phyloP scores from a whole-genome alignment of 2,113 vertebrate genomes.

The Meleagris gallopavo region DNA sequence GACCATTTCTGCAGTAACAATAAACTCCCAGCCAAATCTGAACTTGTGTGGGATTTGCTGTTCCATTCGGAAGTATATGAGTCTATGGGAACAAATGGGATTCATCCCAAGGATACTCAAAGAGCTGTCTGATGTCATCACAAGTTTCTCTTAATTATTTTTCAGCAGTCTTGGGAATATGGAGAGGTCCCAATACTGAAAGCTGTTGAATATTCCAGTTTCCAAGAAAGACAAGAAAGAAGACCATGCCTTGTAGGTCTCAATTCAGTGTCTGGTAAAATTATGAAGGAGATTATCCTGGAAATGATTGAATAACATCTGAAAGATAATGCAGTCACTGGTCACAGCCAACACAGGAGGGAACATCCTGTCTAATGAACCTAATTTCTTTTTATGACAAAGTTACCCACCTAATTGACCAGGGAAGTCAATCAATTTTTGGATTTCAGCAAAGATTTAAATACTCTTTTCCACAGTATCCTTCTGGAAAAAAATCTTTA shows the following conservation, averaged over 20 bases:
- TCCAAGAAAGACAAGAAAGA: background rate
- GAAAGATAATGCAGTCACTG: background rate
- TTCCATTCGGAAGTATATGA: background rate
- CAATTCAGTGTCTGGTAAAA: background rate
- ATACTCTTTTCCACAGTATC: background rate
- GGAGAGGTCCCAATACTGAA: background rate
- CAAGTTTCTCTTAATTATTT: background rate
- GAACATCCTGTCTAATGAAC: background rate
- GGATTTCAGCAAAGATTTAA: background rate
- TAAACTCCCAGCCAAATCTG: background rate
- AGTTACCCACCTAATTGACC: background rate
- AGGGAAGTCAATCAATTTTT: background rate
- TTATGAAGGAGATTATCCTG: background rate
- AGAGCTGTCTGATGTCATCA: background rate
- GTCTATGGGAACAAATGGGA: background rate
- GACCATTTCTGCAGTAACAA: background rate
- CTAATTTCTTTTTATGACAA: background rate
- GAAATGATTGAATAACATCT: background rate
- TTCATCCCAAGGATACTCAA: background rate
- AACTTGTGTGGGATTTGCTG: background rate
- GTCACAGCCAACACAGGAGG: background rate
- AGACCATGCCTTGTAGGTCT: background rate
- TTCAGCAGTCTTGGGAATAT: background rate
- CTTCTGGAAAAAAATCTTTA: background rate
- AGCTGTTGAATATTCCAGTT: background rate